Evolutionary conservation across 1,140 invertebrate genomes (phyloP), one percentile per base, ranked within the genome.

Genomic region (Leptinotarsa undecemlineata): DNA sequence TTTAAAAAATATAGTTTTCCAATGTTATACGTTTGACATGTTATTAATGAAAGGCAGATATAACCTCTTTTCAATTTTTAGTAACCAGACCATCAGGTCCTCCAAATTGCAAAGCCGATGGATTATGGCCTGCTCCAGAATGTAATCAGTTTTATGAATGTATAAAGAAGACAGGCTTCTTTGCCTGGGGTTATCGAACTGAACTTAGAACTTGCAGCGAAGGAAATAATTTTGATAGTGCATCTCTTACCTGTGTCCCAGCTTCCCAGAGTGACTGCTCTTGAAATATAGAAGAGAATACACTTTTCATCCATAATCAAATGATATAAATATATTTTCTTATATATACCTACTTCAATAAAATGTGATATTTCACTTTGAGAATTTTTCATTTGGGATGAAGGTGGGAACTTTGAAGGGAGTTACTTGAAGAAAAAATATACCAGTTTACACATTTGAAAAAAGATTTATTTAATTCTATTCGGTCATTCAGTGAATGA

Each of bases 81-180:
- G 68, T 51, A 15, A 21, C 68, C 17, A 70, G 48, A 60, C 68
- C 68, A 48, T 57, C 68, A 23, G 68, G 68, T 19, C n/a, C 19
- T 19, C 68, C 68, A 60, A 13, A 51, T 19, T 70, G 68, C 19
- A 60, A 6, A 21, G 47, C 68, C 4, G 21, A 3, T 1, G 68
- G 68, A 20, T 23, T 70, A 23, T 51, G 26, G n/a, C 47, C 68
- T 57, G 68, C 68, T 19, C 48, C 68, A 19, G 47, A 19, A 21
- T 70, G 68, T 20, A 60, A 70, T 57, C 48, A 70, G 68, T 70
- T 26, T 23, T 70, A 70, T 57, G 68, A 70, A 26, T 70, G 68
- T 48, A 23, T 70, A 57, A 21, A 70, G 48, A 70, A 21, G 19
- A 57, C 11, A 20, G 20, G 20, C 1, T 57, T 70, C 19, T 23